phyloP scores from a whole-genome alignment of 2,888 invertebrate species.

The Eledona agricola region DNA sequence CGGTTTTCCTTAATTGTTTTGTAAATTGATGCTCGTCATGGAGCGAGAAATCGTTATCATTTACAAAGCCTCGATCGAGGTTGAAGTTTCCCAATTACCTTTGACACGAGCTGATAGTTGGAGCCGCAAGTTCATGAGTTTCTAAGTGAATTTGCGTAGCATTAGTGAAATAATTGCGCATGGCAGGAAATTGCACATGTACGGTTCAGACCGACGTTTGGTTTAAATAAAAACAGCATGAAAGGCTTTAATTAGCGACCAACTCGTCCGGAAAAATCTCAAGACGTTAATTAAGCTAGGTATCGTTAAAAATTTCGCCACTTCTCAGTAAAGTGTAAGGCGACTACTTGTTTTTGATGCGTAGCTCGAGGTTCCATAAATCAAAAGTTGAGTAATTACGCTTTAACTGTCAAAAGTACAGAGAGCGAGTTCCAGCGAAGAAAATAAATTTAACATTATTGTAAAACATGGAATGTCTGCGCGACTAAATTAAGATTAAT shows the following conservation, averaged over 20 bases:
- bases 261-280: too few relatives aligned
- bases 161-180: constrained; percentile 42
- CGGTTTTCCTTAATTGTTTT: too few relatives aligned
- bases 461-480: constrained; percentile 23
- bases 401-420: constrained; percentile 30
- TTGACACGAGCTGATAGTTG: constrained; percentile 18
- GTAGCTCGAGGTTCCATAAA: constrained; percentile 28
- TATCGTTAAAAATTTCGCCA: too few relatives aligned
- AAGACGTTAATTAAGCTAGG: too few relatives aligned
- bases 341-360: constrained; percentile 18
- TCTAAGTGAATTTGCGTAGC: constrained; percentile 40
- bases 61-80: constrained; percentile 1
- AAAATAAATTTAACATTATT: constrained; percentile 34
- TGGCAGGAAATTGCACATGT: constrained; percentile 40
- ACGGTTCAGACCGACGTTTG: too few relatives aligned
- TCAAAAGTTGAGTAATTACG: constrained; percentile 34
- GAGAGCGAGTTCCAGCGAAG: constrained; percentile 18
- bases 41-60: too few relatives aligned
- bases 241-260: too few relatives aligned
- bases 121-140: constrained; percentile 29
- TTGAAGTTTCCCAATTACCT: constrained; percentile 20
- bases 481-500: constrained; percentile 33
- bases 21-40: too few relatives aligned
- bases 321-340: too few relatives aligned
- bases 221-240: too few relatives aligned